Percentiles rank a stretch among this genome's conserved stretches.
phyloP scores from a whole-genome alignment of 2,888 invertebrate species.

The Acrobasis consociella region DNA sequence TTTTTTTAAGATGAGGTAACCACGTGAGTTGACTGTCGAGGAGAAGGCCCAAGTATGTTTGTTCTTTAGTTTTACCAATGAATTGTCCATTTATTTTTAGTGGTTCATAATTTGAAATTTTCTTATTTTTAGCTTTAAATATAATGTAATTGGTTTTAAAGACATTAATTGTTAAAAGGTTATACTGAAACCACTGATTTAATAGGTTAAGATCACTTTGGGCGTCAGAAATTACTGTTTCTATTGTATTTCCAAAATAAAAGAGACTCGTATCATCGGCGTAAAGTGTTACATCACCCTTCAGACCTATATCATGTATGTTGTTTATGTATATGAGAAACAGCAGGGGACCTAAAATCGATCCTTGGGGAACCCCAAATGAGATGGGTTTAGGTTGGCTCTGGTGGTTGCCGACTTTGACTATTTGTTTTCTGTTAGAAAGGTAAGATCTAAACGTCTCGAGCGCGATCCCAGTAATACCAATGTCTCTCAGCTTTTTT shows the following conservation, averaged over 20 bases:
- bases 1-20: neutral
- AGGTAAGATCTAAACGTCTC: neutral
- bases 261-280: slow-evolving; percentile 3
- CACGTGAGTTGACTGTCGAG: slow-evolving; percentile 1
- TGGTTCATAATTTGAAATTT: neutral
- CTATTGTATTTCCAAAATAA: neutral
- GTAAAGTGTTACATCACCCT: slow-evolving; percentile 4
- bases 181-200: neutral
- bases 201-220: neutral
- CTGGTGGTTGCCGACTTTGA: neutral
- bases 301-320: no score
- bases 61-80: neutral
- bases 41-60: neutral
- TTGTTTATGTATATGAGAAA: no score
- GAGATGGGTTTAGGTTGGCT: neutral
- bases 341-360: no score
- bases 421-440: neutral
- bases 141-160: neutral
- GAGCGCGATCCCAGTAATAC: neutral
- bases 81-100: neutral
- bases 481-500: neutral
- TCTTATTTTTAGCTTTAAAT: neutral
- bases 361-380: neutral
- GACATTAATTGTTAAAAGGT: slow-evolving; percentile 3
- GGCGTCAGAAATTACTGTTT: neutral